Base-by-base conservation (phyloP, 2,797 vertebrate genomes). In the Enteromius trimaculatus region DNA sequence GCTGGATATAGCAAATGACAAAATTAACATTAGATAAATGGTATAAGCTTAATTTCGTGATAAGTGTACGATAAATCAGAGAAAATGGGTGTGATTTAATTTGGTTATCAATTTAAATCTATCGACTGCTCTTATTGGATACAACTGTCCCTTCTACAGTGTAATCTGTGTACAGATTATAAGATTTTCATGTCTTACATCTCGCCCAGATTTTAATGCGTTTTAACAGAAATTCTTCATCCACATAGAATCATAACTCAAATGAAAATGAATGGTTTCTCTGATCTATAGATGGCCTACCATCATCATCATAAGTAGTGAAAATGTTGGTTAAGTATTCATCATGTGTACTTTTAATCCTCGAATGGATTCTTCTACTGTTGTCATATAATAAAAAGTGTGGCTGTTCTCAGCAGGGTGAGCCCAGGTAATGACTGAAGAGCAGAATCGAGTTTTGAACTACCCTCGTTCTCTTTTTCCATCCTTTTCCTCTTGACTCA, bases 361-460 rank as follows among this genome's bases (percentile, higher is more conserved):
- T 19, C 9, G 3, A 16, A 62, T 47, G 37, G 26, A 37, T 83
- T 60, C 55, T 1, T 79, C 37, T 72, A n/a, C 60, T 64, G 26
- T 58, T 55, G 5, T 84, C 55, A 42, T 19, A 26, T 44, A 42
- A 21, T 23, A 17, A 44, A 51, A 16, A 49, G 16, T 49, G 42
- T 49, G 23, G 16, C 44, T 49, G 13, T 72, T 51, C 21, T 79
- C 66, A 79, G 65, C 23, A 51, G 42, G 39, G 26, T 58, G 37
- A 70, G 31, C 31, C 65, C 31, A 37, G 34, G 66, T 71, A 70
- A 71, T n/a, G 65, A 71, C 34, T 47, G 39, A 62, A 72, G 37
- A 21, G 64, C 21, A 65, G 31, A n/a, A 72, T 26, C 16, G 34
- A 58, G 42, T 34, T 44, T 60, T 23, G 31, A 49, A 17, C 23